phyloP scores from a whole-genome alignment of 2,888 invertebrate genomes.

The Arrhopalites spinosus region DNA sequence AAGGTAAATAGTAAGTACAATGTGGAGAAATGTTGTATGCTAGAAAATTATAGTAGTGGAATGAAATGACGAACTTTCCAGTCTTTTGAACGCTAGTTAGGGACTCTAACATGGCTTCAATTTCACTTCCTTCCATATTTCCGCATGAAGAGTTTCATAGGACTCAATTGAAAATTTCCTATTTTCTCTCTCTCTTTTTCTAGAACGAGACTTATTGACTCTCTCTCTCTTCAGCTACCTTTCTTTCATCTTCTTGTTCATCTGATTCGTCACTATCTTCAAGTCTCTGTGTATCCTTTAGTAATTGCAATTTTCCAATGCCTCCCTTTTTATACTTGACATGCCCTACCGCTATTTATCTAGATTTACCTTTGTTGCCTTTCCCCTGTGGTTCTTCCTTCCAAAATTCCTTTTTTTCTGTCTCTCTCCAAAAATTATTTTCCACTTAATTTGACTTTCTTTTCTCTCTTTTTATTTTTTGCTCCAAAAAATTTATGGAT shows the following conservation, averaged over 20 bases:
- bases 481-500: too few species aligned
- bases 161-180: slow-evolving; percentile 18
- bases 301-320: slow-evolving; percentile 13
- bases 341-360: too few species aligned
- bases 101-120: not conserved
- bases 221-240: too few species aligned
- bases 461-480: too few species aligned
- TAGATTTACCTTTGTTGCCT: too few species aligned
- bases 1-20: slow-evolving; percentile 5
- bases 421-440: not conserved
- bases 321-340: not conserved
- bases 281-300: not conserved
- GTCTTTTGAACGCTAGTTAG: slow-evolving; percentile 1
- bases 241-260: not conserved
- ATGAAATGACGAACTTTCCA: slow-evolving; percentile 6
- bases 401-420: not conserved
- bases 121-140: slow-evolving; percentile 8
- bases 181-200: not conserved
- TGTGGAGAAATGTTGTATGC: too few species aligned
- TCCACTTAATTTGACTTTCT: too few species aligned
- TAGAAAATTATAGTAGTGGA: slow-evolving; percentile 3
- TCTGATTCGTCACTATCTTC: not conserved
- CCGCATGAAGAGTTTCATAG: slow-evolving; percentile 10
- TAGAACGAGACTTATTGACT: too few species aligned
- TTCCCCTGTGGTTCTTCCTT: not conserved